A percentile compares a stretch with the other conserved stretches of the same genome.
phyloP scores from a whole-genome alignment of 2,888 invertebrate genomes.

The Boloria euphrosyne region DNA sequence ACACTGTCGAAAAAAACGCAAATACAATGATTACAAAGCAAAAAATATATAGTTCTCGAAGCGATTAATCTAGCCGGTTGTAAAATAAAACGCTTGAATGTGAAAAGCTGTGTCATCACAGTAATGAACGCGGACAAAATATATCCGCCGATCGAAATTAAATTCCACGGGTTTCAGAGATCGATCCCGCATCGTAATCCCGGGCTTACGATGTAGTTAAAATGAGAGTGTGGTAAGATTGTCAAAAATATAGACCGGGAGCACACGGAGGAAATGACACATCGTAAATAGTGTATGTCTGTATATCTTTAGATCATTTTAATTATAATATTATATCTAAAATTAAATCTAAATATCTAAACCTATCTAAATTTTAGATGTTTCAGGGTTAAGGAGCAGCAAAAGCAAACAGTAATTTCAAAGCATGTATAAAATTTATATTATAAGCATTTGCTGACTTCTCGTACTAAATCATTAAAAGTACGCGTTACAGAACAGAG shows the following conservation, averaged over 20 bases:
- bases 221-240: conserved; percentile 4
- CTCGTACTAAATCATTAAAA: too few relatives aligned
- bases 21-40: conserved; percentile 3
- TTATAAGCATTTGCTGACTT: too few relatives aligned
- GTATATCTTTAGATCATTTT: background rate
- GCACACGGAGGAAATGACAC: background rate
- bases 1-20: background rate
- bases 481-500: too few relatives aligned
- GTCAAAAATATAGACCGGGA: background rate
- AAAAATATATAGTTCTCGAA: conserved; percentile 6
- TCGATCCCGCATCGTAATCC: conserved; percentile 30
- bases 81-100: conserved; percentile 32
- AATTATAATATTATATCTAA: too few relatives aligned
- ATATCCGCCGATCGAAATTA: conserved; percentile 36
- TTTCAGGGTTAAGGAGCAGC: too few relatives aligned
- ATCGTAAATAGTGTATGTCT: background rate
- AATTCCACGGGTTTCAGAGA: conserved; percentile 32
- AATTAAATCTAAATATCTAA: too few relatives aligned
- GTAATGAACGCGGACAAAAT: conserved; percentile 38
- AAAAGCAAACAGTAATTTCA: too few relatives aligned
- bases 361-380: too few relatives aligned
- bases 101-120: conserved; percentile 31
- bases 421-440: background rate
- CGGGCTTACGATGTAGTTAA: conserved; percentile 8
- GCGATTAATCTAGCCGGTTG: conserved; percentile 22